A percentile compares a stretch with the other conserved stretches of the same genome.
Evolutionary conservation across 1,140 invertebrate species (phyloP).

Genomic region (Drosophila novamexicana): DNA sequence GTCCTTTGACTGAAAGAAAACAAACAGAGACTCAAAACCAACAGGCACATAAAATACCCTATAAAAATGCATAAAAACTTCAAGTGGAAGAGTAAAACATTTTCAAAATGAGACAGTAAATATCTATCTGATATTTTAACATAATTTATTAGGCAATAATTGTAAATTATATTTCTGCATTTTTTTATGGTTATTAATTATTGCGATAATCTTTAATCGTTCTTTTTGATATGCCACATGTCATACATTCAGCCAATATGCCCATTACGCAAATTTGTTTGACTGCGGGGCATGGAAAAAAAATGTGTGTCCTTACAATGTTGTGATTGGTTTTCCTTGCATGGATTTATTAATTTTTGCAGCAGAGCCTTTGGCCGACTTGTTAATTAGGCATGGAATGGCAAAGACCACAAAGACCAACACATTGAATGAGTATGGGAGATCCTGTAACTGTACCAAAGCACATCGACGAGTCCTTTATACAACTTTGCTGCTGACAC

Average conservation of each 20-base stretch:
- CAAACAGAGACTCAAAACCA: background rate
- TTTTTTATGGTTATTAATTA: constrained; percentile 19
- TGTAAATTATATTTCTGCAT: background rate
- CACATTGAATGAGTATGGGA: background rate
- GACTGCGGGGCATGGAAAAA: constrained; percentile 2
- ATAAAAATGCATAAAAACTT: constrained; percentile 1
- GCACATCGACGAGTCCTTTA: constrained; percentile 5
- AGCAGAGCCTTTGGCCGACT: constrained; percentile 41
- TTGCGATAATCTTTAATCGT: constrained; percentile 8
- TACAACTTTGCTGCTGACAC: constrained; percentile 47
- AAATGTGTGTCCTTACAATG: constrained; percentile 46
- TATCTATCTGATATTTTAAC: background rate
- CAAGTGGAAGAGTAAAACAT: too few species aligned
- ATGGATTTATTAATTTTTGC: constrained; percentile 54
- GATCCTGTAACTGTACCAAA: constrained; percentile 1
- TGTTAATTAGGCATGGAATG: constrained; percentile 63
- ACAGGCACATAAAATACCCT: constrained; percentile 14
- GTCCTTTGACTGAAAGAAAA: constrained; percentile 12
- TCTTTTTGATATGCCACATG: background rate
- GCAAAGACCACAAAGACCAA: constrained; percentile 25
- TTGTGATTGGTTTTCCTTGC: constrained; percentile 68
- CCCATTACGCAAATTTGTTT: background rate
- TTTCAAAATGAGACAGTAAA: background rate
- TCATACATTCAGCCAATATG: constrained; percentile 16
- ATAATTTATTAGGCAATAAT: constrained; percentile 12